phyloP scores from a whole-genome alignment of 2,797 vertebrate species.

The Bradypodion ventrale region DNA sequence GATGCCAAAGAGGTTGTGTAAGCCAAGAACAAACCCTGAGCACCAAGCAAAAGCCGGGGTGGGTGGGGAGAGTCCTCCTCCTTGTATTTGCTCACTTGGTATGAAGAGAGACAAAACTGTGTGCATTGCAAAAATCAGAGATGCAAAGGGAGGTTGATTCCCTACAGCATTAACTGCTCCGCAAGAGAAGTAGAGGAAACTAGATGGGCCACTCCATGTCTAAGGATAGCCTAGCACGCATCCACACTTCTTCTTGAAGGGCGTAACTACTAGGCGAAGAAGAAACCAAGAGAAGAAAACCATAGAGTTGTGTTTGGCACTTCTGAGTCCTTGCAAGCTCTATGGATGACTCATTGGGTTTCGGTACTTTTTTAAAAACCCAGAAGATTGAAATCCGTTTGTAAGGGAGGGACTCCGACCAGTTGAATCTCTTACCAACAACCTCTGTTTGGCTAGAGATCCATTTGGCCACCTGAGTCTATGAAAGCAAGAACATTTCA shows the following conservation, averaged over 20 bases:
- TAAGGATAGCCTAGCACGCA: neutral
- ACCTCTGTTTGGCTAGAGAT: neutral
- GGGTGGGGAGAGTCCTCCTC: no score
- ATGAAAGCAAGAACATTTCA: neutral
- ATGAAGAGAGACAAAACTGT: neutral
- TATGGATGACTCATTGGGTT: neutral
- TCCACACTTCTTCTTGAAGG: neutral
- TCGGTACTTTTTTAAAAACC: neutral
- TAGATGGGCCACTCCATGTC: no score
- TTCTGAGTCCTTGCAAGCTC: neutral
- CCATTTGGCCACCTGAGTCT: neutral
- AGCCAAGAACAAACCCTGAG: neutral
- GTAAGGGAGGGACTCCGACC: neutral
- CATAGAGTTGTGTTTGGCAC: no score
- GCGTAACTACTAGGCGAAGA: no score
- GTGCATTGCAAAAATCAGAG: neutral
- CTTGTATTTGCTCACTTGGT: neutral
- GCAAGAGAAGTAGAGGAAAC: no score
- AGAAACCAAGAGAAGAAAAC: neutral
- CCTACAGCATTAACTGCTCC: no score
- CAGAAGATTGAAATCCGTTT: neutral
- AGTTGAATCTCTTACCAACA: neutral
- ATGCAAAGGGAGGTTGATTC: neutral
- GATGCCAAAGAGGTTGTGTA: neutral
- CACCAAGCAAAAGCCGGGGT: neutral